Base-by-base conservation (phyloP, 2,888 invertebrate genomes). In the Leucophenga montana region DNA sequence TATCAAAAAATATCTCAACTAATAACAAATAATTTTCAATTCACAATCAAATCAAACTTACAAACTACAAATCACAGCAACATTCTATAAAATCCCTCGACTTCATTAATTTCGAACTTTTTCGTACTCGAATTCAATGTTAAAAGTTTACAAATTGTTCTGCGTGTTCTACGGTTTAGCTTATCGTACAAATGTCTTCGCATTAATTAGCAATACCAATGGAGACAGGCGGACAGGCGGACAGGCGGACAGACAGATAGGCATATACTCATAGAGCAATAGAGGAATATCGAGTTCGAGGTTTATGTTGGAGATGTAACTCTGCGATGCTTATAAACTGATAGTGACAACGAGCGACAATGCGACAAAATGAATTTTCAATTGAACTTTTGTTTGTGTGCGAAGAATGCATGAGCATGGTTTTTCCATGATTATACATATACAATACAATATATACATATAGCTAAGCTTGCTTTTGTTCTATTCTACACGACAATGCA, bases 321-420 rank as follows among this genome's bases (percentile, higher is more conserved):
- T 39, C 39, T 39, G 11, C 11, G 39, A 39, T 39, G 27, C 16
- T 16, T 16, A 22, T 13, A 56, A 56, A 56, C 54, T 22, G 22
- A 22, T 56, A 22, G 8, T 8, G 54, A 22, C 22, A 20, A 18
- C 20, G 11, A 18, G 22, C 18, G 59, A 61, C 59, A 61, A 61
- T 31, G 33, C 31, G 16, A 61, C 39, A 18, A 31, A 61, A 61
- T 18, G 16, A 61, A 61, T 61, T 61, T 61, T 61, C 59, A 61
- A 61, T 61, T 61, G 59, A 61, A 61, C 39, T 61, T 39, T 61
- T 61, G 59, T 57, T 14, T 57, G 56, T 22, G 4, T 57, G 56
- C 4, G 4, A 11, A 14, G 4, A 14, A 14, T 56, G 56, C 2
- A 18, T 57, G 57, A 14, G 16, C 16, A 57, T 56, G 16, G 18